Conservation (phyloP, 2,888 invertebrate species). For the Eurytoma adleriae region DNA sequence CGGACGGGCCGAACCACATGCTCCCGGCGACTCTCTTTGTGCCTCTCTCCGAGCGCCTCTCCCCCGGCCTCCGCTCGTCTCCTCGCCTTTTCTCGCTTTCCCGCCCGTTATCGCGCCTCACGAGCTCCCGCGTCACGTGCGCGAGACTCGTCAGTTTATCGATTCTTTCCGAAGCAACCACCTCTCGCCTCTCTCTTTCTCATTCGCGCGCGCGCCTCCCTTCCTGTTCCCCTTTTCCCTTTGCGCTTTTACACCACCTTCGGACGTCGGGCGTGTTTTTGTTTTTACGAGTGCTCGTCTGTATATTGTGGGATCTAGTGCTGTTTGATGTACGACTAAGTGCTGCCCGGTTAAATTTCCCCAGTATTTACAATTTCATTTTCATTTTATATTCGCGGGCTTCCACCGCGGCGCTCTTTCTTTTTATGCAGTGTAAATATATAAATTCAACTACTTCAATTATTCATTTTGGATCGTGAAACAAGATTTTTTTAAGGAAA, state of each 20-base stretch:
- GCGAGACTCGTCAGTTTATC: conserved; percentile 43
- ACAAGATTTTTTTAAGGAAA: too few relatives aligned
- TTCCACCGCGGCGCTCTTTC: too few relatives aligned
- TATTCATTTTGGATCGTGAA: too few relatives aligned
- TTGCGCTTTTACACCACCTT: not conserved
- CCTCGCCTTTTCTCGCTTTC: conserved; percentile 3
- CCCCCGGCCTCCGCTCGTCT: not conserved
- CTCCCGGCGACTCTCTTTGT: not conserved
- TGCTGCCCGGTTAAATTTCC: too few relatives aligned
- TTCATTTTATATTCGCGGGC: too few relatives aligned
- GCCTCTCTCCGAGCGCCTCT: conserved; percentile 2
- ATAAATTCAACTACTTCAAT: too few relatives aligned
- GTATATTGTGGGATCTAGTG: too few relatives aligned
- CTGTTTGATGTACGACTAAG: too few relatives aligned
- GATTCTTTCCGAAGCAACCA: conserved; percentile 37
- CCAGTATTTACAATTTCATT: too few relatives aligned
- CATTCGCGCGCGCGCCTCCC: not conserved
- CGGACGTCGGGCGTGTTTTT: too few relatives aligned
- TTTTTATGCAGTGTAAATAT: too few relatives aligned
- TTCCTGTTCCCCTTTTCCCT: not conserved
- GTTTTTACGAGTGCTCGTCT: too few relatives aligned
- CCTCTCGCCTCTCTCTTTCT: not conserved
- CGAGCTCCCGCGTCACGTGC: conserved; percentile 46
- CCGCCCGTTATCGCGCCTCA: conserved; percentile 35
- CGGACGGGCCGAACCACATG: not conserved